phyloP scores from a whole-genome alignment of 1,140 invertebrate species.

The Hylyphantes graminicola region DNA sequence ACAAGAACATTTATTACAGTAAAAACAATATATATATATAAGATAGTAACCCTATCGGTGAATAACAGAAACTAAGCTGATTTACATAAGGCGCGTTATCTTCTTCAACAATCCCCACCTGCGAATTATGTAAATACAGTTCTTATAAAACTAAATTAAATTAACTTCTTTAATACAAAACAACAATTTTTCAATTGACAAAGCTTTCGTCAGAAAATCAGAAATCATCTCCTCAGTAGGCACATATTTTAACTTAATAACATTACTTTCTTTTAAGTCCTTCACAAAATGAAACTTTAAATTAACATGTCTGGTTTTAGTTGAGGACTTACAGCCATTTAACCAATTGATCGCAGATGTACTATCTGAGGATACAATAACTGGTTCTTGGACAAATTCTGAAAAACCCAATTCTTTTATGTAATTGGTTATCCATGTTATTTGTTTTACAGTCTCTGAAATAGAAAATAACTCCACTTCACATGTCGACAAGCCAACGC shows the following conservation, averaged over 20 bases:
- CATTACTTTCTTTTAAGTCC: neutral
- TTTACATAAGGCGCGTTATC: no score
- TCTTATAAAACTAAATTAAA: no score
- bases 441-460: neutral
- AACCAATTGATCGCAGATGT: neutral
- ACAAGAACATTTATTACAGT: no score
- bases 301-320: slow-evolving; percentile 20
- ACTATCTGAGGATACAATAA: neutral
- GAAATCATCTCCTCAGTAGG: neutral
- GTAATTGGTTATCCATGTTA: neutral
- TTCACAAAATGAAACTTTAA: neutral
- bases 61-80: no score
- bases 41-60: no score
- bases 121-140: no score
- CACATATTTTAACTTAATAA: neutral
- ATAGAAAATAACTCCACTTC: neutral
- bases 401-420: neutral
- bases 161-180: no score
- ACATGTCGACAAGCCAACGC: neutral
- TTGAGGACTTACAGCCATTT: neutral
- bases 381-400: neutral
- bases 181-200: neutral
- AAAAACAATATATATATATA: no score
- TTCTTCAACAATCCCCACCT: no score
- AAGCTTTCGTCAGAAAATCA: slow-evolving; percentile 13